Evolutionary conservation across 30 jellyfish, hydroid and myxozoan genomes (phyloP).

Genomic region (Nemopilema nomurai): DNA sequence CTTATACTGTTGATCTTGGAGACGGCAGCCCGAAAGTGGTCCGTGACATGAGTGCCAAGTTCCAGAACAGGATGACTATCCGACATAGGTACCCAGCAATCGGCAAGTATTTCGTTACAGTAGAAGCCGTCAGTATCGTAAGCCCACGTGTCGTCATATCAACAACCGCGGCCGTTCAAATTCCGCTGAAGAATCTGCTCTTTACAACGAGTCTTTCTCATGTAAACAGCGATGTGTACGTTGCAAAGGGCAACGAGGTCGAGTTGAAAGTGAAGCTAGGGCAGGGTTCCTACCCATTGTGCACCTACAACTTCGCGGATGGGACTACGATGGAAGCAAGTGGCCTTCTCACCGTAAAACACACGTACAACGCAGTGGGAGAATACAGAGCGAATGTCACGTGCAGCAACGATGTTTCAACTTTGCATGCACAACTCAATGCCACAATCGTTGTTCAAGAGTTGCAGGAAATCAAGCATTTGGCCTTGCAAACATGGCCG

Average conservation of each 20-base stretch:
- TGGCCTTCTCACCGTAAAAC: constrained; percentile 33
- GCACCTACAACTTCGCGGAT: constrained; percentile 68
- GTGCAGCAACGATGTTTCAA: constrained; percentile 80
- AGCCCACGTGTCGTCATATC: constrained; percentile 37
- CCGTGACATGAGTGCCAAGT: constrained; percentile 8
- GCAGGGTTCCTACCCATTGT: constrained; percentile 71
- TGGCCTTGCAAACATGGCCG: constrained; percentile 35
- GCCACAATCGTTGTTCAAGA: constrained; percentile 79
- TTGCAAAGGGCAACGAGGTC: constrained; percentile 59
- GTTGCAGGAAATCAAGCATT: constrained; percentile 50
- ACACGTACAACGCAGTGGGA: constrained; percentile 56
- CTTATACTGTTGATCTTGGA: constrained; percentile 78
- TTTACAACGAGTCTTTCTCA: constrained; percentile 44
- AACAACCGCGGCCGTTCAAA: constrained; percentile 63
- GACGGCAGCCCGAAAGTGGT: constrained; percentile 55
- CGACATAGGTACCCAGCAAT: constrained; percentile 25
- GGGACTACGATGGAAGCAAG: constrained; percentile 8
- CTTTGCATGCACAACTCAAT: constrained; percentile 15
- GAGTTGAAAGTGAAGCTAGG: constrained; percentile 15
- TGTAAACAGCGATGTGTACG: constrained; percentile 50
- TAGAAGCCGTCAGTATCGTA: constrained; percentile 66
- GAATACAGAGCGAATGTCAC: constrained; percentile 62
- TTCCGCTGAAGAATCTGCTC: constrained; percentile 54
- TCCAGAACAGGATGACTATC: constrained; percentile 16
- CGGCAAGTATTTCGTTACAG: constrained; percentile 60